Evolutionary conservation across 1,140 invertebrate genomes (phyloP).

Genomic region (Aporrectodea caliginosa): DNA sequence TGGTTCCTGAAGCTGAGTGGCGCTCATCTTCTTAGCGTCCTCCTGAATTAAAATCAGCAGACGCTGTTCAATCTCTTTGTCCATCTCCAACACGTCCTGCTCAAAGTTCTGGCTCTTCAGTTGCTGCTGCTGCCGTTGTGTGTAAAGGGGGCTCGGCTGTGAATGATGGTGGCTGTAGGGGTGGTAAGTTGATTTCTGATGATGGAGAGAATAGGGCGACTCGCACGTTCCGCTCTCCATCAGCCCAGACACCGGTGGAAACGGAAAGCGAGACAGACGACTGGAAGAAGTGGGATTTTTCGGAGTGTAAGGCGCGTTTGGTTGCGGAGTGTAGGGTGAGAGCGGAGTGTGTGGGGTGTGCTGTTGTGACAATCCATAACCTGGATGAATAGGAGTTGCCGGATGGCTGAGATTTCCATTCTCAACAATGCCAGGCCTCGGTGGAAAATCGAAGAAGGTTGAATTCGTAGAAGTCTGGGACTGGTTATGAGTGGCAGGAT

Average conservation of each 20-base stretch:
- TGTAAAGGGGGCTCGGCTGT: not conserved
- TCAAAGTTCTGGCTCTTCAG: not conserved
- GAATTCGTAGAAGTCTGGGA: not conserved
- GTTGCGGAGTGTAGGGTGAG: not conserved
- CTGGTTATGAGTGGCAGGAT: not conserved
- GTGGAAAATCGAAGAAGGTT: not conserved
- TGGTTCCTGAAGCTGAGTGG: not conserved
- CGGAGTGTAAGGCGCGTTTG: not conserved
- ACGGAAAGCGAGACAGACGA: not conserved
- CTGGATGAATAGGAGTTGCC: not conserved
- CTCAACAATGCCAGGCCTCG: not conserved
- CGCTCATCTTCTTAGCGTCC: not conserved
- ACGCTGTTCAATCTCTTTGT: not conserved
- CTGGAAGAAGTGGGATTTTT: not conserved
- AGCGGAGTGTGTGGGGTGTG: not conserved
- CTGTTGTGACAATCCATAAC: not conserved
- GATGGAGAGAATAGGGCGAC: not conserved
- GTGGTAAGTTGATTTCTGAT: not conserved
- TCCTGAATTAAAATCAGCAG: not conserved
- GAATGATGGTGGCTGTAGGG: not conserved
- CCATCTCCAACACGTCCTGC: not conserved
- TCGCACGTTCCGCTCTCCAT: not conserved
- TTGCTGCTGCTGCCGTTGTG: not conserved
- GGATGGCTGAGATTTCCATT: not conserved
- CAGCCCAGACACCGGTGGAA: not conserved